Evolutionary conservation across 2,888 invertebrate species (phyloP), one percentile per base, ranked within the genome.

Genomic region (Aspidapion aeneum): DNA sequence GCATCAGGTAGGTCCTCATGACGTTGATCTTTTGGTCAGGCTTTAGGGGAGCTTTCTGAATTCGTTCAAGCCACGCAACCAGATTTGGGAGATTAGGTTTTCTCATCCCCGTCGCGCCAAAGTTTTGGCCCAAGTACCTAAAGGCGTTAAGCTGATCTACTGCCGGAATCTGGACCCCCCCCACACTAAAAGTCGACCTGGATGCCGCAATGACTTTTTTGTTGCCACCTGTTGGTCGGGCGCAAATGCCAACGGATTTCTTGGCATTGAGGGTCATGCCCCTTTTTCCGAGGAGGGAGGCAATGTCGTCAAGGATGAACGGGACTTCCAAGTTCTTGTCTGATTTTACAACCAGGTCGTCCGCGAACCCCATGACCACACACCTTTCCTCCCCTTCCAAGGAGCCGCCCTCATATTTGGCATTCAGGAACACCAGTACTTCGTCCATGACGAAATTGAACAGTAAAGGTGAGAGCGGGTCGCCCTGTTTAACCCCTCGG

Each of bases 1-100:
- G 79, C 0, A 81, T 62, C 1, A 81, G 63, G 64, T 74, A 70
- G 1, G 63, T 62, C 22, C 74, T 70, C 2, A 80, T 50, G 0
- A 78, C 57, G 17, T 68, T 63, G 0, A 78, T 35, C 61, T 78
- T 73, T 66, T 81, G 80, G 52, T 78, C 75, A 0, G 79, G 80
- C 63, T 79, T 79, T 0, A 80, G 69, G 0, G 78, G 76, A 0
- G 77, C 74, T 57, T 61, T 61, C 1, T 63, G 60, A 52, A 78
- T 61, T 57, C 72, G 71, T 1, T 63, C 22, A 2, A 79, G 61
- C 69, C 67, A 65, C 20, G 3, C n/a, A 2, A 21, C 3, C 1
- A 70, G 58, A 62, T 63, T 19, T 12, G 58, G 49, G 1, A 67
- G 21, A 17, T 55, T 57, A 0, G 69, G 70, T 55, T 67, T 66